Conservation (phyloP, 2,888 invertebrate genomes). For the Eristalis arbustorum region DNA sequence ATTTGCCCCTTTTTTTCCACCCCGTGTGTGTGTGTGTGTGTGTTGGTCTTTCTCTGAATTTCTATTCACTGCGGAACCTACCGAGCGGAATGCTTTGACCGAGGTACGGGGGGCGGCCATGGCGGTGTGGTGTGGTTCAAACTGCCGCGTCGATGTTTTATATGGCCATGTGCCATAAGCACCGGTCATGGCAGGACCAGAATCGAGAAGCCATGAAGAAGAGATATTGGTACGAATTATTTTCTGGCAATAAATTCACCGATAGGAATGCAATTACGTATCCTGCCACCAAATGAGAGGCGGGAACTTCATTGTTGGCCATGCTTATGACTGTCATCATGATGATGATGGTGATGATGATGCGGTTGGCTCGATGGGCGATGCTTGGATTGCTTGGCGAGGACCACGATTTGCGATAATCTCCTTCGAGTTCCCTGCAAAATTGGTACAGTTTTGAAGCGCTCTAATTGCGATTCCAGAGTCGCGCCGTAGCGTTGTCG, state of each 20-base stretch:
- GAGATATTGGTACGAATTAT: slow-evolving; percentile 69
- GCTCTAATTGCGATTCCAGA: slow-evolving; percentile 33
- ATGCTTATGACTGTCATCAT: slow-evolving; percentile 17
- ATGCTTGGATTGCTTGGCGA: slow-evolving; percentile 5
- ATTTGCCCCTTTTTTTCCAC: background rate
- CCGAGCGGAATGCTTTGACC: background rate
- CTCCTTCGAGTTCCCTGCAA: slow-evolving; percentile 14
- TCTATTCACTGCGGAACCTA: background rate
- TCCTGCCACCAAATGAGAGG: slow-evolving; percentile 62
- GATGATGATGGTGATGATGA: slow-evolving; percentile 15
- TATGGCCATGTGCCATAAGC: slow-evolving; percentile 30
- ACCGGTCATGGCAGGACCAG: slow-evolving; percentile 32
- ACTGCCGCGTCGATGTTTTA: slow-evolving; percentile 7
- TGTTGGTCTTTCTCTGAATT: background rate
- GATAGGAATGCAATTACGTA: slow-evolving; percentile 70
- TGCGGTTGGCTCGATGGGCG: background rate
- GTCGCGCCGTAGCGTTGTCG: background rate
- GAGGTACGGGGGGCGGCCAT: too few species aligned
- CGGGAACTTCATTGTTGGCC: slow-evolving; percentile 57
- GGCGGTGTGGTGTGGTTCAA: slow-evolving; percentile 16
- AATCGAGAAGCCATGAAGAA: slow-evolving; percentile 46
- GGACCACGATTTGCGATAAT: slow-evolving; percentile 31
- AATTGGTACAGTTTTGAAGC: slow-evolving; percentile 42
- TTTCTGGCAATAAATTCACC: slow-evolving; percentile 69
- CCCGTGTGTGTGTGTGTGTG: too few species aligned